These are phyloP conservation scores for Atherix ibis DNA, from an alignment of 2,888 invertebrate species.

Conservation along the genomic window DNA sequence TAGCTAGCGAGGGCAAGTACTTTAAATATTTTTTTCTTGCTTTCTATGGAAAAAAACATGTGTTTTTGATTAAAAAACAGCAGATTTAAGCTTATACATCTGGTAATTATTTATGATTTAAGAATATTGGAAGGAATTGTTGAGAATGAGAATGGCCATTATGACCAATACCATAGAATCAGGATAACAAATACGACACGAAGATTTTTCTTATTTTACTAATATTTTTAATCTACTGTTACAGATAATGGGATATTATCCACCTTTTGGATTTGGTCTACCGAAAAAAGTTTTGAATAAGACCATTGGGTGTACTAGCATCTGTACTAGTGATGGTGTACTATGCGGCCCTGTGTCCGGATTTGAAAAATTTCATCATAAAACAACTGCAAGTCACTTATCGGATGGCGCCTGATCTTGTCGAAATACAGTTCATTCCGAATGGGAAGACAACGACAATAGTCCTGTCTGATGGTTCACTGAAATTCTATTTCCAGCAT, in stretches of 20 bases:
- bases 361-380: conserved; percentile 64
- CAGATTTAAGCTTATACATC: too few relatives aligned
- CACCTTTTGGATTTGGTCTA: conserved; percentile 4
- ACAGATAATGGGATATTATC: conserved; percentile 7
- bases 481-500: conserved; percentile 63
- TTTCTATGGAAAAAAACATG: too few relatives aligned
- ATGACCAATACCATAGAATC: not conserved
- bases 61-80: too few relatives aligned
- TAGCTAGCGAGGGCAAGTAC: too few relatives aligned
- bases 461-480: conserved; percentile 33
- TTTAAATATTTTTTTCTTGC: too few relatives aligned
- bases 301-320: conserved; percentile 16
- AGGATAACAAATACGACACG: conserved; percentile 7
- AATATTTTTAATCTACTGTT: conserved; percentile 9
- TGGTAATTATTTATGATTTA: too few relatives aligned
- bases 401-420: conserved; percentile 43
- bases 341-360: conserved; percentile 77
- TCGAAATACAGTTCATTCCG: conserved; percentile 57
- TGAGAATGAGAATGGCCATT: too few relatives aligned
- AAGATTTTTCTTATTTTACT: conserved; percentile 8
- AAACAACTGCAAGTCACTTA: conserved; percentile 58
- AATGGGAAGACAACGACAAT: conserved; percentile 67
- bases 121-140: too few relatives aligned
- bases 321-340: conserved; percentile 43
- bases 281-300: conserved; percentile 10